Base-by-base conservation (phyloP, 1,140 invertebrate species). In the Achatina immaculata region DNA sequence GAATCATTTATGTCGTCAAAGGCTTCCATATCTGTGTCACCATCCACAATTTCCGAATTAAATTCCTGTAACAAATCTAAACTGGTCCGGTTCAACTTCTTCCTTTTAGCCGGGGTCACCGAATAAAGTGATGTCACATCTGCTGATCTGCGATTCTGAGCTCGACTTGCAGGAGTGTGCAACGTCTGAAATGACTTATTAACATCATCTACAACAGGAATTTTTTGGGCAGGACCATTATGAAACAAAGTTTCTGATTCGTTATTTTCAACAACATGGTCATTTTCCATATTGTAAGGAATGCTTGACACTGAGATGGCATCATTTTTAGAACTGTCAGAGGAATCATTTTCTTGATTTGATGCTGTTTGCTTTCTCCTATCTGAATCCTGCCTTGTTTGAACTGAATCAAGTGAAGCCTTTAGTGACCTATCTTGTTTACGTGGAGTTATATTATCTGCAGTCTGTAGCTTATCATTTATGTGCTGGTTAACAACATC, bases 1-100 rank as follows among this genome's bases (percentile, higher is more conserved):
- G 48, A 9, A 31, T 31, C 28, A 62, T 21, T 16, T 31, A 9
- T 28, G 28, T 62, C 3, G 28, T 16, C 11, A 9, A 34, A 7
- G 28, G 58, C 2, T 31, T 62, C 58, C 21, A 55, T 16, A 7
- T 77, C 74, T 1, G 62, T 34, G 4, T 77, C 55, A 38, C 34
- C 28, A 24, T 51, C n/a, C 31, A 38, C 6, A 40, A 43, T 65
- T n/a, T 62, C 34, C 31, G 38, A 51, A 51, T 31, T 42, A 77
- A 77, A 65, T 21, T 77, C 55, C 6, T 77, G 48, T 3, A 58
- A 65, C 1, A 77, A 4, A 65, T 77, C 21, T 21, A 42, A 77
- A 42, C 74, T 65, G 14, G 42, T 38, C 28, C 38, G 4, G 31
- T 65, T 65, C 28, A 77, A 34, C 24, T 65, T 62, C n/a, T 51